Conservation (phyloP, 2,888 invertebrate genomes). For the Oxyteleia sp. region DNA sequence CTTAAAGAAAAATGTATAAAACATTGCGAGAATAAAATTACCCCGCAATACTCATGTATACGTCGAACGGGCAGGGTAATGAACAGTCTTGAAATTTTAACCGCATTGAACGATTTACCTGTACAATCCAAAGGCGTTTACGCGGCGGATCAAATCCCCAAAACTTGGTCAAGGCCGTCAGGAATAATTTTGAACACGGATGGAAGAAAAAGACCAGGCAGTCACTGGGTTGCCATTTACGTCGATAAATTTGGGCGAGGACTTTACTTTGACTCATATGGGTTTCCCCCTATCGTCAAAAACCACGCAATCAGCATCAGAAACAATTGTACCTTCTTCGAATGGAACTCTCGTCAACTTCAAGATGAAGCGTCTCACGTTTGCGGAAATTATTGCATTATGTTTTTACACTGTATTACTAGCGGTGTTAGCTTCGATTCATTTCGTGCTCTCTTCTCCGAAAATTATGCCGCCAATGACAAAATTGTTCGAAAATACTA, state of each 20-base stretch:
- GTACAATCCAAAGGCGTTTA: background rate
- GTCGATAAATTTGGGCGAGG: background rate
- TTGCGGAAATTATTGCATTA: slow-evolving; percentile 2
- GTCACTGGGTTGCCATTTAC: no score
- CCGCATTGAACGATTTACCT: background rate
- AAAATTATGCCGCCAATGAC: background rate
- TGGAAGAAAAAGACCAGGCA: background rate
- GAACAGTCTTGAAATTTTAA: background rate
- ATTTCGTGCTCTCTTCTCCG: background rate
- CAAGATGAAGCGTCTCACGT: background rate
- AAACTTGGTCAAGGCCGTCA: background rate
- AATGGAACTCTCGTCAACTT: no score
- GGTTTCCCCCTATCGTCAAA: no score
- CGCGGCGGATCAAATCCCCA: no score
- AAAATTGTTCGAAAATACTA: background rate
- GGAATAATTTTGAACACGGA: no score
- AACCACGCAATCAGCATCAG: no score
- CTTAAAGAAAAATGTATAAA: no score
- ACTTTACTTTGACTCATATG: background rate
- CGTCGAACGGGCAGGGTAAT: no score
- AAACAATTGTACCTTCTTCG: background rate
- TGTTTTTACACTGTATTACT: no score
- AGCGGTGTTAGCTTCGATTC: background rate
- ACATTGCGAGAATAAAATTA: no score
- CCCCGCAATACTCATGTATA: no score